Evolutionary conservation across 2,113 vertebrate species (phyloP).

Genomic region (Leptobrachium leishanense): DNA sequence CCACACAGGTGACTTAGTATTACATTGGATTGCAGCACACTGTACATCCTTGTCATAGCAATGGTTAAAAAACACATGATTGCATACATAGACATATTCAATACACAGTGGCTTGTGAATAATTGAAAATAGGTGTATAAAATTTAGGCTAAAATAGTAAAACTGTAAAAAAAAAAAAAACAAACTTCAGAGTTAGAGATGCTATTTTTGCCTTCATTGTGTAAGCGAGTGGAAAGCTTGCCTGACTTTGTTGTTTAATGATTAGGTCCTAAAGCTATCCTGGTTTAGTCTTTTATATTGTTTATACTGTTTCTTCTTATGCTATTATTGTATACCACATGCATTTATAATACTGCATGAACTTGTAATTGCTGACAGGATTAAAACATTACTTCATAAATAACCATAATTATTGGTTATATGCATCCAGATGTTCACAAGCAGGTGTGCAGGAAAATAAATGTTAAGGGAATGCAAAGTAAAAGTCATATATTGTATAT

Average conservation of each 20-base stretch:
- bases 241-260: not conserved
- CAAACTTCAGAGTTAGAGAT: no score
- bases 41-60: no score
- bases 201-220: no score
- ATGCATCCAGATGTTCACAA: conserved; percentile 70
- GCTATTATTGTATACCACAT: conserved; percentile 57
- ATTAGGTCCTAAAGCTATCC: not conserved
- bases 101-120: no score
- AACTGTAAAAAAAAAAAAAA: no score
- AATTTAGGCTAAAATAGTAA: no score
- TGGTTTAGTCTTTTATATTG: not conserved
- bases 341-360: conserved; percentile 58
- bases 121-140: no score
- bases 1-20: no score
- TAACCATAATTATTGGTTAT: conserved; percentile 61
- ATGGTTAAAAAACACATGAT: no score
- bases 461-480: conserved; percentile 61
- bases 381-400: conserved; percentile 62
- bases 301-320: conserved; percentile 56
- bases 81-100: no score
- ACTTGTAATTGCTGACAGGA: conserved; percentile 57
- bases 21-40: no score
- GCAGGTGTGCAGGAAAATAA: conserved; percentile 71
- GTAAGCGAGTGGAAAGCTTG: no score
- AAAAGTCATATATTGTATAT: conserved; percentile 55